Evolutionary conservation across 1,140 invertebrate genomes (phyloP).

Genomic region (Anadara kagoshimensis): DNA sequence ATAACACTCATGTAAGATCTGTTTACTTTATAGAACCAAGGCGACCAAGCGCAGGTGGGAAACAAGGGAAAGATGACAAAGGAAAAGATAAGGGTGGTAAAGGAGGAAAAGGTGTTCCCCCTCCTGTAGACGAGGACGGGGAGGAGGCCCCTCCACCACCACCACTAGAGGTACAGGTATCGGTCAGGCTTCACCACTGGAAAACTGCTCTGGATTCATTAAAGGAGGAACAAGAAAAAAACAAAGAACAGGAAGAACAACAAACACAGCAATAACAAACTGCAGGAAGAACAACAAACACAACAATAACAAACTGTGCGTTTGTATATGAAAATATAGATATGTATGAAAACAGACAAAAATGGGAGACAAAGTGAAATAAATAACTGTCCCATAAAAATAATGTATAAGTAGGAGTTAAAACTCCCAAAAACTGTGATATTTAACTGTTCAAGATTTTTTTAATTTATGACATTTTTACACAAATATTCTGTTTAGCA

Average conservation of each 20-base stretch:
- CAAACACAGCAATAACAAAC: neutral
- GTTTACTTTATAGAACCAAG: slow-evolving; percentile 42
- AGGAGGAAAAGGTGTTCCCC: slow-evolving; percentile 24
- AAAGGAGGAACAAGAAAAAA: slow-evolving; percentile 63
- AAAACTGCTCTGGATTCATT: slow-evolving; percentile 63
- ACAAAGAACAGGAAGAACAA: slow-evolving; percentile 33
- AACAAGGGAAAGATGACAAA: slow-evolving; percentile 50
- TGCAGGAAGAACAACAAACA: no score
- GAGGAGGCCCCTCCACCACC: slow-evolving; percentile 55
- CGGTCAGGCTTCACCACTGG: slow-evolving; percentile 68
- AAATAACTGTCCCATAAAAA: no score
- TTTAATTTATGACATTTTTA: no score
- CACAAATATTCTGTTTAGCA: no score
- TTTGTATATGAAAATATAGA: no score
- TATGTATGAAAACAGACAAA: no score
- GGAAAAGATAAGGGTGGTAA: slow-evolving; percentile 49
- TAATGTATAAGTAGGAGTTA: no score
- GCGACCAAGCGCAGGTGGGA: slow-evolving; percentile 47
- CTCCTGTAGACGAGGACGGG: slow-evolving; percentile 44
- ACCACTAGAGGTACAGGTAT: slow-evolving; percentile 62
- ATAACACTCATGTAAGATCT: no score
- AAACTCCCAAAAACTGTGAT: no score
- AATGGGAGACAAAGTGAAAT: no score
- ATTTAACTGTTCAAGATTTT: no score
- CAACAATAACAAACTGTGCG: no score